Conservation (phyloP, 2,113 vertebrate genomes). For the Neoarius graeffei region DNA sequence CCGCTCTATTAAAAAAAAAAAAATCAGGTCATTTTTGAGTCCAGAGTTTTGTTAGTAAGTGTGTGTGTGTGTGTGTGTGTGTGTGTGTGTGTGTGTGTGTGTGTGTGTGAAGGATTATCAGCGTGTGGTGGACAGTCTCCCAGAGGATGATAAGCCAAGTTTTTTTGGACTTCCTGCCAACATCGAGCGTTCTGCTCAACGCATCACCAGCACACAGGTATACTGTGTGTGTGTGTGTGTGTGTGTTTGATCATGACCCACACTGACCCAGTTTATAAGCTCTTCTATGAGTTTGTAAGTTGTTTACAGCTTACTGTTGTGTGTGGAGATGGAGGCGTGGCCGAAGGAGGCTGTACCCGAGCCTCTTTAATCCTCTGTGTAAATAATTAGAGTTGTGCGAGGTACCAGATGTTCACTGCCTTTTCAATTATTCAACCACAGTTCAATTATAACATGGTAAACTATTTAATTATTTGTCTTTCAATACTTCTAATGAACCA, state of each 20-base stretch:
- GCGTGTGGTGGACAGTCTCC: constrained; percentile 85
- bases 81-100: constrained; percentile 43
- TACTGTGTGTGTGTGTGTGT: constrained; percentile 29
- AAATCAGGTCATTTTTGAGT: neutral
- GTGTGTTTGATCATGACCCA: neutral
- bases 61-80: neutral
- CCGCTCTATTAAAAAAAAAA: no score
- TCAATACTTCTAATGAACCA: no score
- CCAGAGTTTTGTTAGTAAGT: neutral
- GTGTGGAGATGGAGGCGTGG: neutral
- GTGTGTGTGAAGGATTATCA: constrained; percentile 84
- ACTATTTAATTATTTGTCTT: no score
- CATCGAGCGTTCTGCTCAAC: constrained; percentile 90
- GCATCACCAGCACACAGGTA: constrained; percentile 92
- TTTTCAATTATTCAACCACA: neutral
- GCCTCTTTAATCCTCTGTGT: neutral
- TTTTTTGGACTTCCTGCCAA: constrained; percentile 97
- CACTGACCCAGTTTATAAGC: constrained; percentile 20
- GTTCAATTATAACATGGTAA: no score
- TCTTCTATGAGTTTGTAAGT: neutral
- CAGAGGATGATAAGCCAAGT: constrained; percentile 90
- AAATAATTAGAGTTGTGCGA: neutral
- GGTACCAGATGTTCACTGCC: neutral
- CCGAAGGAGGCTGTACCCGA: neutral
- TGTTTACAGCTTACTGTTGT: neutral